Evolutionary conservation across 2,113 vertebrate genomes (phyloP).

Genomic region (Bufo gargarizans): DNA sequence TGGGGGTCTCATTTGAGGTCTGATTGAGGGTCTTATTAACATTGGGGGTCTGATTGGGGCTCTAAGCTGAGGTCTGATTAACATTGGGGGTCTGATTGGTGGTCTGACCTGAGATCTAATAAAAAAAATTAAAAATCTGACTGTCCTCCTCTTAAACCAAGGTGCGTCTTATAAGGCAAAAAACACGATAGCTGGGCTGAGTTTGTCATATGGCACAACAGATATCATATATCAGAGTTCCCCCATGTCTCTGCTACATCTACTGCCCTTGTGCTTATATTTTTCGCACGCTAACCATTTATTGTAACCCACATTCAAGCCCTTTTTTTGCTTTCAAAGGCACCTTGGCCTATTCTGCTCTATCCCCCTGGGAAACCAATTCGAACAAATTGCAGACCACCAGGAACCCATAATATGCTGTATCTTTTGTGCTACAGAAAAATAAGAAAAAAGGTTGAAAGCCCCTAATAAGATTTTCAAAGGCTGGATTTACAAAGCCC

Average conservation of each 20-base stretch:
- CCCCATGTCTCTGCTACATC: not conserved
- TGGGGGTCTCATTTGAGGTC: too few species aligned
- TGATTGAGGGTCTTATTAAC: too few species aligned
- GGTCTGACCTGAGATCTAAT: too few species aligned
- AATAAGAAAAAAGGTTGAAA: constrained; percentile 5
- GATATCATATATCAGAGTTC: not conserved
- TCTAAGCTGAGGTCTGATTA: too few species aligned
- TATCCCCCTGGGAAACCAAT: constrained; percentile 5
- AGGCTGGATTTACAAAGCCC: not conserved
- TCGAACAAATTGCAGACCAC: constrained; percentile 13
- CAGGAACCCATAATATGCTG: not conserved
- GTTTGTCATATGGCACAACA: too few species aligned
- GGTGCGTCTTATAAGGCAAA: too few species aligned
- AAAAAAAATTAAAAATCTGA: too few species aligned
- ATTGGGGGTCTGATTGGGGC: too few species aligned
- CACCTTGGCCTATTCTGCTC: constrained; percentile 18
- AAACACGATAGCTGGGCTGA: too few species aligned
- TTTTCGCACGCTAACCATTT: not conserved
- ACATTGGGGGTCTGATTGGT: too few species aligned
- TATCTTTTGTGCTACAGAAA: constrained; percentile 5
- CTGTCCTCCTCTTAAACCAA: too few species aligned
- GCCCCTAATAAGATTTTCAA: constrained; percentile 11
- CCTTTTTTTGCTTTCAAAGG: not conserved
- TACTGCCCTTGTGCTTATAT: not conserved
- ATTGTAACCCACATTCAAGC: not conserved